Evolutionary conservation across 2,113 vertebrate genomes (phyloP).

Genomic region (Strix uralensis): DNA sequence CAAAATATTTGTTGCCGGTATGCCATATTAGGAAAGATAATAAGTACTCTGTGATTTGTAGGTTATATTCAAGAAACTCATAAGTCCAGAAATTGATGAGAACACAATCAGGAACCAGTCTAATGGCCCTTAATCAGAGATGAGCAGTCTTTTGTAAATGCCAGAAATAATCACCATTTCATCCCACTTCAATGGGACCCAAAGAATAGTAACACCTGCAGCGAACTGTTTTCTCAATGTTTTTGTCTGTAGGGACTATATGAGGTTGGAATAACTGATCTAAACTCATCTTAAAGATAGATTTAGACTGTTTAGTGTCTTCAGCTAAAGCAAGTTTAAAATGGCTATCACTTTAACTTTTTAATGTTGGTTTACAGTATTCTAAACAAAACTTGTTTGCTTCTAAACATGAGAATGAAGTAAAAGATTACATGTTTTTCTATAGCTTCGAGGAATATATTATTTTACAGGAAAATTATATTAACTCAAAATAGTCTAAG

Average conservation of each 20-base stretch:
- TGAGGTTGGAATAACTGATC: background rate
- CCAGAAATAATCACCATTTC: background rate
- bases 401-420: background rate
- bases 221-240: background rate
- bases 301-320: background rate
- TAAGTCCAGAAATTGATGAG: background rate
- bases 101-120: background rate
- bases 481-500: background rate
- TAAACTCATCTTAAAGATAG: background rate
- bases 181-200: background rate
- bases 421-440: background rate
- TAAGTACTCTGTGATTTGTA: background rate
- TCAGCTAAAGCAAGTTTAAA: background rate
- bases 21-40: background rate
- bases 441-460: background rate
- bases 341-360: background rate
- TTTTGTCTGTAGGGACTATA: background rate
- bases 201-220: background rate
- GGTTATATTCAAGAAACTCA: background rate
- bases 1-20: background rate
- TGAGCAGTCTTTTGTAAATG: background rate
- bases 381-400: background rate
- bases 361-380: background rate
- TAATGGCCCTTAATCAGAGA: background rate
- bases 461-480: background rate